A percentile compares a stretch with the other conserved stretches of the same genome.
phyloP scores from a whole-genome alignment of 1,140 invertebrate species.

The Adelges cooleyi region DNA sequence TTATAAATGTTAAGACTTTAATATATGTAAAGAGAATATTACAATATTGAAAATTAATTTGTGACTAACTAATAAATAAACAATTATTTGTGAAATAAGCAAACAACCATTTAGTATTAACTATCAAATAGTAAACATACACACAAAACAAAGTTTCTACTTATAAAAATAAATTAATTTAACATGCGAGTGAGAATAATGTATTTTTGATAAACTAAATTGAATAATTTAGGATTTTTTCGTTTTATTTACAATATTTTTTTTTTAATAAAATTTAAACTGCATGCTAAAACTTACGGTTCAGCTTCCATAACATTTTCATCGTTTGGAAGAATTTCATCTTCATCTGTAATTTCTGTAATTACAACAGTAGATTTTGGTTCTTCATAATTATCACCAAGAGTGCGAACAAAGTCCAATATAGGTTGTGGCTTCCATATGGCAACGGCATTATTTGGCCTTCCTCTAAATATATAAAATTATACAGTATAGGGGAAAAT shows the following conservation, averaged over 20 bases:
- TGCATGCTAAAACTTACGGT: slow-evolving; percentile 18
- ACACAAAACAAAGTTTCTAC: not conserved
- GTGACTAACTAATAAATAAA: too few relatives aligned
- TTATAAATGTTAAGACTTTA: too few relatives aligned
- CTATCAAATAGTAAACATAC: too few relatives aligned
- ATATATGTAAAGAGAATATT: too few relatives aligned
- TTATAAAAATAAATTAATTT: not conserved
- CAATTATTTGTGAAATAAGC: too few relatives aligned
- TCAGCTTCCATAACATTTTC: not conserved
- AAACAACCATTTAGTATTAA: too few relatives aligned
- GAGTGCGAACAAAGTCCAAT: not conserved
- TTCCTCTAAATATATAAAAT: not conserved
- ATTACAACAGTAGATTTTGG: slow-evolving; percentile 1
- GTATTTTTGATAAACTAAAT: too few relatives aligned
- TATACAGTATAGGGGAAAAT: not conserved
- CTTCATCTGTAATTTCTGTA: slow-evolving; percentile 7
- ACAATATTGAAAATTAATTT: too few relatives aligned
- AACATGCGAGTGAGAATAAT: too few relatives aligned
- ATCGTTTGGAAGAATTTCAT: not conserved
- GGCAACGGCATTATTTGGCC: slow-evolving; percentile 1
- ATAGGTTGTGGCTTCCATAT: not conserved
- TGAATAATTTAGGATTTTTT: too few relatives aligned
- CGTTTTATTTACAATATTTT: not conserved
- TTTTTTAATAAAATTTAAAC: too few relatives aligned
- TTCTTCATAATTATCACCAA: not conserved